phyloP scores from a whole-genome alignment of 2,797 vertebrate species.

The Agapornis canus region DNA sequence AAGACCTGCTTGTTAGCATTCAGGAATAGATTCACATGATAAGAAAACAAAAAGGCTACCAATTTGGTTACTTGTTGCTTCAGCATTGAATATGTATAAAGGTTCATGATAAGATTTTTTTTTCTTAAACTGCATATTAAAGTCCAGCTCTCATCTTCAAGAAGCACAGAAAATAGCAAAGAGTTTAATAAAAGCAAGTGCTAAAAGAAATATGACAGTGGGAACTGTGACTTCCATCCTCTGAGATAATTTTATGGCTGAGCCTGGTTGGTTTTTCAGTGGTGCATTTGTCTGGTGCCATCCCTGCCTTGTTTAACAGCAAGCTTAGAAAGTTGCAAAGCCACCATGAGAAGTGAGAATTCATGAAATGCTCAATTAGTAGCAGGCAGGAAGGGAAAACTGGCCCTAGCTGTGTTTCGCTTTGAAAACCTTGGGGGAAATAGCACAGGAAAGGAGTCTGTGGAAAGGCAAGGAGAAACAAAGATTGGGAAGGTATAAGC shows the following conservation, averaged over 20 bases:
- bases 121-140: neutral
- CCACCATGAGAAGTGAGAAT: neutral
- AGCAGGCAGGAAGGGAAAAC: constrained; percentile 35
- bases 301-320: accelerated
- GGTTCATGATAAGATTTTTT: constrained; percentile 18
- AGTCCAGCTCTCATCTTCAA: neutral
- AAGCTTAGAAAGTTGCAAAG: neutral
- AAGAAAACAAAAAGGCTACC: constrained; percentile 61
- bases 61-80: constrained; percentile 71
- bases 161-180: neutral
- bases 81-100: constrained; percentile 33
- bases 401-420: neutral
- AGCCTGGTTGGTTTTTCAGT: neutral
- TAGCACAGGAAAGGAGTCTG: constrained; percentile 29
- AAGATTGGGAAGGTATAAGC: constrained; percentile 1
- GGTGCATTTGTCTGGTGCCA: neutral
- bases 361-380: neutral
- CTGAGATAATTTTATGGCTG: neutral
- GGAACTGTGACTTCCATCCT: neutral
- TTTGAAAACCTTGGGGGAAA: constrained; percentile 61
- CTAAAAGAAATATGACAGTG: neutral
- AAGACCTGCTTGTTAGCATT: constrained; percentile 56
- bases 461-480: constrained; percentile 15
- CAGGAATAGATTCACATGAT: constrained; percentile 41
- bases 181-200: neutral